A percentile compares a stretch with the other conserved stretches of the same genome.
These are phyloP conservation scores for Orthonyx spaldingii DNA, from an alignment of 2,113 vertebrate species.

Conservation along the genomic window DNA sequence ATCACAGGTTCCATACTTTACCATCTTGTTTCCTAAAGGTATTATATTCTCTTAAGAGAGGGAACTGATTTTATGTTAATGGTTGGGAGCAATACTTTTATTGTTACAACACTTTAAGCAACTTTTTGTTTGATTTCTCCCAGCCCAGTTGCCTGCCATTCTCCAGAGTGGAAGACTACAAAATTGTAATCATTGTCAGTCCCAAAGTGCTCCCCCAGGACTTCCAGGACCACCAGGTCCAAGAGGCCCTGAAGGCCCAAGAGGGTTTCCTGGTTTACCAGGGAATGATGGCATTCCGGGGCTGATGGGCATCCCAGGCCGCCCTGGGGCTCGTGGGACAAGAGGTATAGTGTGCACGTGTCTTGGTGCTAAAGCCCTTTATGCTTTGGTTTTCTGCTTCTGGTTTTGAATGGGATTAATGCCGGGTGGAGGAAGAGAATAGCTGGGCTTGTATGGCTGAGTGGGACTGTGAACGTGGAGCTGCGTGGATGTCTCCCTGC, in stretches of 20 bases:
- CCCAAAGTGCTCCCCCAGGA: constrained; percentile 77
- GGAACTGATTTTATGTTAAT: not conserved
- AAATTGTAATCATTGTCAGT: constrained; percentile 82
- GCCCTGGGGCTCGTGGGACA: constrained; percentile 80
- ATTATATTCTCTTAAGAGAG: not conserved
- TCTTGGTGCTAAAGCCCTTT: not conserved
- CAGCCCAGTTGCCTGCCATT: constrained; percentile 85
- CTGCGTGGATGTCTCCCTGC: not conserved
- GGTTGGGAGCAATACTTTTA: not conserved
- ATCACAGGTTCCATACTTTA: not conserved
- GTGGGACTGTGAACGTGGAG: not conserved
- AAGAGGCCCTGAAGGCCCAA: constrained; percentile 79
- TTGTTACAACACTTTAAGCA: not conserved
- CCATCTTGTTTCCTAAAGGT: not conserved
- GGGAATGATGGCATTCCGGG: constrained; percentile 84
- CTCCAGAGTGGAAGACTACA: constrained; percentile 82
- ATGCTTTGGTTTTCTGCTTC: not conserved
- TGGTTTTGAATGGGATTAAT: not conserved
- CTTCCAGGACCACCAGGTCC: constrained; percentile 82
- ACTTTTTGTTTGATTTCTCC: constrained; percentile 43
- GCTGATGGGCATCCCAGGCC: constrained; percentile 78
- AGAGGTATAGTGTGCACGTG: constrained; percentile 77
- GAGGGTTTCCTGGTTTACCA: constrained; percentile 84
- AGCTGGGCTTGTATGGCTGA: not conserved
- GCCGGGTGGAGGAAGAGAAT: not conserved